Base-by-base conservation (phyloP, 2,888 invertebrate genomes). In the Panzeria rudis region DNA sequence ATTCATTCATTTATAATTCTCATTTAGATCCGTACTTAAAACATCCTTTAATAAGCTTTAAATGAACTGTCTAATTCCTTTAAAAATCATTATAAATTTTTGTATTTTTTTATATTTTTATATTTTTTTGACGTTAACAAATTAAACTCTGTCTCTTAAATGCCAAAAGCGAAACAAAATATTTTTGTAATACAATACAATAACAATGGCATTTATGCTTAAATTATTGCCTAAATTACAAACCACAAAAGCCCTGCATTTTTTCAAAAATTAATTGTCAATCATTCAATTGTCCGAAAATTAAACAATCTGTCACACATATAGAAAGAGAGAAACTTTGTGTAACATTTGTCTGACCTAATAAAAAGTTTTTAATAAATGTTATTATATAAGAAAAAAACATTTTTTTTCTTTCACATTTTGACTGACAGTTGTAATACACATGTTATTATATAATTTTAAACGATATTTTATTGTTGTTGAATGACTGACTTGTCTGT, bases 251-350 rank as follows among this genome's bases (percentile, higher is more conserved):
- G 5, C 15, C 20, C 29, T 13, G 17, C 38, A 3, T n/a, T 69
- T n/a, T 69, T 11, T 29, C 0, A 61, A 32, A 47, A 61, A 15
- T 75, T 79, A 69, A 79, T 75, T 79, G 75, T 71, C 83, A 79
- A 79, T 84, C 83, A 84, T 69, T 84, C 75, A 84, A 75, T 64
- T 79, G 83, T 79, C 75, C 83, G 64, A 75, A 78, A 54, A 66
- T 83, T 69, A 38, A 79, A 78, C 66, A 83, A 59, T 66, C 78
- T 81, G 73, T 52, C 50, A 62, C 50, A 62, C 11, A 64, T 13
- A 3, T 11, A 64, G 68, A 56, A 13, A 32, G 3, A 23, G 8
- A 4, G 38, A 29, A 8, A 17, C 23, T 50, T n/a, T 44, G 25
- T 56, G 38, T 61, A 61, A 52, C 68, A 73, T 66, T 71, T 66